Evolutionary conservation across 2,888 invertebrate genomes (phyloP), one percentile per base, ranked within the genome.

Genomic region (Arctia plantaginis): DNA sequence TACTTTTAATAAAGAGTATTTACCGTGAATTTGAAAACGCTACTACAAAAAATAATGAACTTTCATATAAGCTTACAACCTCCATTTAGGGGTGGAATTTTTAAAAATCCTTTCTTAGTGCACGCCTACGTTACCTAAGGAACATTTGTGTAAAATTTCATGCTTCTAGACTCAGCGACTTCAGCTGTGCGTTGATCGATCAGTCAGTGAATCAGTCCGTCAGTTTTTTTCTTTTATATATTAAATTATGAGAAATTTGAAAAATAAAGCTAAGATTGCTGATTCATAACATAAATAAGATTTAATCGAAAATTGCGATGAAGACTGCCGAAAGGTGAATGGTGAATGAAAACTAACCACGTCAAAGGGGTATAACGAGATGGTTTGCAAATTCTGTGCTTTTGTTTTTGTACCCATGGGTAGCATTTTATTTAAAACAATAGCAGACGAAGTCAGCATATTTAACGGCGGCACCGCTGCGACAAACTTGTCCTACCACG

Each of bases 371-470:
- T 55, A 74, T 92, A 91, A 91, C 89, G 88, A 91, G 91, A 87
- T 87, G 85, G 84, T 80, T 81, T 85, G 82, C 80, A 78, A 78
- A 82, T 83, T 87, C 82, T 85, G 74, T 78, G 84, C 78, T 73
- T 79, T 85, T 75, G 84, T 86, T 88, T 88, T 88, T 90, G 89
- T 89, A 87, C 83, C 84, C 83, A 85, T 85, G 77, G 80, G 80
- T 83, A 85, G 86, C 86, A 86, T 87, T 91, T 90, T 90, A 90
- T 91, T 90, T 91, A 90, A 91, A 92, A 93, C 92, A 93, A 93
- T 92, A 89, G 92, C 83, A 89, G 84, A 93, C 92, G 92, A 92
- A 92, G 86, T 78, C 85, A 74, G 92, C 88, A 92, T 92, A 86
- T 86, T 62, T 83, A 79, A 82, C 77, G 65, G 74, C 79, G 80